Evolutionary conservation across 2,113 vertebrate species (phyloP), one percentile per base, ranked within the genome.

Genomic region (Phalacrocorax brasilianus): DNA sequence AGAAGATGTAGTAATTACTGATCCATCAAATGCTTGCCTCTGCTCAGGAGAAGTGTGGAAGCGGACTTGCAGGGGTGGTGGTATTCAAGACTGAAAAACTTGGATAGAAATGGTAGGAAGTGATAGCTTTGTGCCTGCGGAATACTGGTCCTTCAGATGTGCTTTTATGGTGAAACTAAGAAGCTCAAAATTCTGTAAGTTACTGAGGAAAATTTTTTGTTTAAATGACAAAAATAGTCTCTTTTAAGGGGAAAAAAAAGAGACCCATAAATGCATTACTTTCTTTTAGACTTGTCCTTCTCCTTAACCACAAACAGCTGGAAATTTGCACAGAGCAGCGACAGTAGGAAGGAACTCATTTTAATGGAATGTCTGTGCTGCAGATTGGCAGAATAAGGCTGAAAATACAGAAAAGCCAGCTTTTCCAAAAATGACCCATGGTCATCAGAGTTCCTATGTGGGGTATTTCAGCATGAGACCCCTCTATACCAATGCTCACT

Each of bases 261-360:
- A 7, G 18, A 59, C 16, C 14, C 45, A 16, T 11, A 42, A 75
- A 10, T 5, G 17, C 20, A 16, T 87, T 85, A 56, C 58, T 95
- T 96, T 76, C 63, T 63, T 77, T 81, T 27, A 77, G 52, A 49
- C 2, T 2, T n/a, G 45, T 62, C 82, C 77, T 88, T 87, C 61
- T 82, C 49, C 81, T 81, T 95, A 93, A 95, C 80, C 89, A 91
- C 72, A 93, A 92, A 81, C 92, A 96, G 83, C 83, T 94, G 95
- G 72, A 71, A 87, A 92, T 94, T 81, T 93, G 66, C 96, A 95
- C 79, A 93, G 33, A 96, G 86, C 50, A 75, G 86, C n/a, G 40
- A 93, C 93, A 91, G 65, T 65, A 92, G 86, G 89, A 93, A 94
- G 80, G 65, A 96, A 89, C 80, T 96, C 85, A 93, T 91, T 95